phyloP scores from a whole-genome alignment of 1,140 invertebrate genomes.

The Macrosteles quadrilineatus region DNA sequence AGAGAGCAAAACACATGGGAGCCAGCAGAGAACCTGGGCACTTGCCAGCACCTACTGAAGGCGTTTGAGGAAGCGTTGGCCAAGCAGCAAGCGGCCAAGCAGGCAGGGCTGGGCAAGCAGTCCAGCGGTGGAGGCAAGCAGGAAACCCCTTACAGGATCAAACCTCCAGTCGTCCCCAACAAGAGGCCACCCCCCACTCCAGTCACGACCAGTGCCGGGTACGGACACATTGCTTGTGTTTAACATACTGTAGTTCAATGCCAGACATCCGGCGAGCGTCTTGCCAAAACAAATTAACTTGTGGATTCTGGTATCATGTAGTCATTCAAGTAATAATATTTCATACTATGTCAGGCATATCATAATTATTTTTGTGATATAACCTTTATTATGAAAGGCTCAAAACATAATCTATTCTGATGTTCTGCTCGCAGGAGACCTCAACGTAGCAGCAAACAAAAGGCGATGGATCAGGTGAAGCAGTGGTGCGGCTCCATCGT shows the following conservation, averaged over 20 bases:
- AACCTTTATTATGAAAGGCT: too few species aligned
- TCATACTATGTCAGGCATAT: too few species aligned
- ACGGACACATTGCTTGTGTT: neutral
- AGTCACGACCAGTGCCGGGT: neutral
- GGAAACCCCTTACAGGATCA: neutral
- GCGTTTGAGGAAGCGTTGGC: constrained; percentile 78
- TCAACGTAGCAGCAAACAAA: constrained; percentile 74
- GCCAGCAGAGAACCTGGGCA: constrained; percentile 67
- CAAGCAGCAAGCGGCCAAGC: constrained; percentile 69
- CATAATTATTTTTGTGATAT: too few species aligned
- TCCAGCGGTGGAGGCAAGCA: neutral
- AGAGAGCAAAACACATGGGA: constrained; percentile 81
- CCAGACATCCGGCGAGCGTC: neutral
- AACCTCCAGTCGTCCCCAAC: neutral
- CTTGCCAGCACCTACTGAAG: constrained; percentile 72
- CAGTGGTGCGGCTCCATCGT: constrained; percentile 70
- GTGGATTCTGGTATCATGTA: too few species aligned
- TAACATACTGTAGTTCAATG: neutral
- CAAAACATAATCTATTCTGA: too few species aligned
- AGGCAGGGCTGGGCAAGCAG: constrained; percentile 45
- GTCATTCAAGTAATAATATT: too few species aligned
- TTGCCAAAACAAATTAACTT: neutral
- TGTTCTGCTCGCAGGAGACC: constrained; percentile 60
- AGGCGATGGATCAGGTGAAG: constrained; percentile 81
- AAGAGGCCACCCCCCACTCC: neutral